A percentile compares a stretch with the other conserved stretches of the same genome.
These are phyloP conservation scores for Adrianichthys oophorus DNA, from an alignment of 2,797 vertebrate genomes.

Conservation along the genomic window DNA sequence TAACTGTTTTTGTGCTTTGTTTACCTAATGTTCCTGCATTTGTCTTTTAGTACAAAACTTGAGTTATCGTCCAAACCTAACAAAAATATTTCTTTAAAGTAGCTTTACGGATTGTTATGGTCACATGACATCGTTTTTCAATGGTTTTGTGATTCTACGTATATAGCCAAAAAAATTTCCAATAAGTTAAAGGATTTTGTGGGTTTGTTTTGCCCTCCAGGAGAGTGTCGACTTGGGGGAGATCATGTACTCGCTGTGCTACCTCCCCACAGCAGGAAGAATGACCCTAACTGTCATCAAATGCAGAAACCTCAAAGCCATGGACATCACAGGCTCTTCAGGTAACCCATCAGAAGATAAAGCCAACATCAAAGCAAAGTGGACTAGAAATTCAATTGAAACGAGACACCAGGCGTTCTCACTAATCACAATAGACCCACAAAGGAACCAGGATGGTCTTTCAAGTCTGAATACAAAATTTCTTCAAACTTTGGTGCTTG, in stretches of 20 bases:
- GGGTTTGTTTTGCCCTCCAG: slow-evolving; percentile 68
- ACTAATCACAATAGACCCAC: background rate
- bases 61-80: too few species aligned
- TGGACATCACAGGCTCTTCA: slow-evolving; percentile 98
- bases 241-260: slow-evolving; percentile 99
- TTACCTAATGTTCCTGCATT: too few species aligned
- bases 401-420: slow-evolving; percentile 9
- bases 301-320: slow-evolving; percentile 98
- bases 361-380: slow-evolving; percentile 35
- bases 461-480: background rate
- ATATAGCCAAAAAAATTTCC: background rate
- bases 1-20: too few species aligned
- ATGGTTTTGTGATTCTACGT: slow-evolving; percentile 10
- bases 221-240: slow-evolving; percentile 97
- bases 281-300: slow-evolving; percentile 99
- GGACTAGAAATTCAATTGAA: slow-evolving; percentile 20
- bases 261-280: slow-evolving; percentile 95
- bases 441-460: background rate
- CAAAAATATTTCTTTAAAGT: too few species aligned
- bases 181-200: slow-evolving; percentile 2
- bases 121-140: background rate
- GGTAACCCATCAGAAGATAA: slow-evolving; percentile 73
- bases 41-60: too few species aligned
- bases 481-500: background rate
- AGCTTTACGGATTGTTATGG: too few species aligned